These are phyloP conservation scores for Drosophila rhopaloa DNA, from an alignment of 1,140 invertebrate genomes.

Conservation along the genomic window DNA sequence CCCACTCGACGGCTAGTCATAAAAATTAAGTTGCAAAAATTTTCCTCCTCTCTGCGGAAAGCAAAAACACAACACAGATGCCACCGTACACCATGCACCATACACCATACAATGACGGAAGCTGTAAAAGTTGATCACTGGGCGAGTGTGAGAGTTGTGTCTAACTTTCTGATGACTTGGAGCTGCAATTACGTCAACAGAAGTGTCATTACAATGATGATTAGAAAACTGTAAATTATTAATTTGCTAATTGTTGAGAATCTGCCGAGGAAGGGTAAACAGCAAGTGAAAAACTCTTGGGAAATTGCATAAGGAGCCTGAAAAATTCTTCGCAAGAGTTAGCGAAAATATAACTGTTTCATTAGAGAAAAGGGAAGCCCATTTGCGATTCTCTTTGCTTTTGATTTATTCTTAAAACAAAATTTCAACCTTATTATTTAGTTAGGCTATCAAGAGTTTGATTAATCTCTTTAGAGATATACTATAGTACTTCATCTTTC, in stretches of 20 bases:
- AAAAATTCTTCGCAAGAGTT: neutral
- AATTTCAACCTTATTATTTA: too few relatives aligned
- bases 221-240: slow-evolving; percentile 69
- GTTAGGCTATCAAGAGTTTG: too few relatives aligned
- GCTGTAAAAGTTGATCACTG: slow-evolving; percentile 61
- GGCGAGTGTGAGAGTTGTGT: slow-evolving; percentile 40
- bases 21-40: slow-evolving; percentile 77
- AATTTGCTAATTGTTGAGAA: slow-evolving; percentile 57
- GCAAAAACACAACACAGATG: slow-evolving; percentile 52
- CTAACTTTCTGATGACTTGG: slow-evolving; percentile 65
- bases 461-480: too few relatives aligned
- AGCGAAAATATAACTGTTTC: slow-evolving; percentile 10
- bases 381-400: neutral
- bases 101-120: slow-evolving; percentile 50
- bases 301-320: neutral
- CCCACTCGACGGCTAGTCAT: slow-evolving; percentile 52
- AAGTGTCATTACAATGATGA: slow-evolving; percentile 59
- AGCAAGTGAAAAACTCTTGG: slow-evolving; percentile 10
- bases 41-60: slow-evolving; percentile 33
- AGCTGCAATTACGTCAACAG: slow-evolving; percentile 73
- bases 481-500: too few relatives aligned
- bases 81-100: neutral
- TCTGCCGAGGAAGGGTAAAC: slow-evolving; percentile 8
- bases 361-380: neutral
- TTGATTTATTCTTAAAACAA: neutral